Conservation (phyloP, 2,888 invertebrate genomes). For the Thecophora atra region DNA sequence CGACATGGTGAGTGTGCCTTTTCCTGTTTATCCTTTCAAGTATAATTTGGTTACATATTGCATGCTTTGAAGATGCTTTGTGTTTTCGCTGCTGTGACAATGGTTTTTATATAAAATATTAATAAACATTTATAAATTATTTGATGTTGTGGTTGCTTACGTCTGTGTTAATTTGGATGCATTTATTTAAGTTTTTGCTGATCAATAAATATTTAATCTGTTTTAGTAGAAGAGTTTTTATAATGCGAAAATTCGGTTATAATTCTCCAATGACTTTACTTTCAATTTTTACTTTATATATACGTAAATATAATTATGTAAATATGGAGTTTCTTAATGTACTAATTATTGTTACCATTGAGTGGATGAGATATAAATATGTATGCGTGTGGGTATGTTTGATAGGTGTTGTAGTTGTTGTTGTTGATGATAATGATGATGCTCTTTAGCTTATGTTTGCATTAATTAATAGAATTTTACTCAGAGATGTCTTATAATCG, state of each 20-base stretch:
- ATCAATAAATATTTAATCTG: slow-evolving; percentile 15
- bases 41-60: neutral
- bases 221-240: slow-evolving; percentile 10
- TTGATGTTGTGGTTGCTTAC: too few relatives aligned
- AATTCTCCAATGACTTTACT: neutral
- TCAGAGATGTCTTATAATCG: neutral
- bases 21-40: neutral
- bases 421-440: neutral
- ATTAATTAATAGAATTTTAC: slow-evolving; percentile 18
- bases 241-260: too few relatives aligned
- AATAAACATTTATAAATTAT: slow-evolving; percentile 43
- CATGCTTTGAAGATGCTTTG: neutral
- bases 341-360: slow-evolving; percentile 66
- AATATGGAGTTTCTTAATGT: slow-evolving; percentile 56
- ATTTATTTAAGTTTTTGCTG: neutral
- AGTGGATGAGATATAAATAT: slow-evolving; percentile 61
- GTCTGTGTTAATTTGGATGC: too few relatives aligned
- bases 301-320: slow-evolving; percentile 39
- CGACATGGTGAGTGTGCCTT: too few relatives aligned
- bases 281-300: slow-evolving; percentile 23
- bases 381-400: slow-evolving; percentile 48
- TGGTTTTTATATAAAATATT: slow-evolving; percentile 46
- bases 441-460: too few relatives aligned
- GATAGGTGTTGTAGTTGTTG: slow-evolving; percentile 33
- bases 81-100: slow-evolving; percentile 6